Percentiles rank a stretch among this genome's conserved stretches.
phyloP scores from a whole-genome alignment of 1,140 invertebrate genomes.

The Drosophila willistoni region DNA sequence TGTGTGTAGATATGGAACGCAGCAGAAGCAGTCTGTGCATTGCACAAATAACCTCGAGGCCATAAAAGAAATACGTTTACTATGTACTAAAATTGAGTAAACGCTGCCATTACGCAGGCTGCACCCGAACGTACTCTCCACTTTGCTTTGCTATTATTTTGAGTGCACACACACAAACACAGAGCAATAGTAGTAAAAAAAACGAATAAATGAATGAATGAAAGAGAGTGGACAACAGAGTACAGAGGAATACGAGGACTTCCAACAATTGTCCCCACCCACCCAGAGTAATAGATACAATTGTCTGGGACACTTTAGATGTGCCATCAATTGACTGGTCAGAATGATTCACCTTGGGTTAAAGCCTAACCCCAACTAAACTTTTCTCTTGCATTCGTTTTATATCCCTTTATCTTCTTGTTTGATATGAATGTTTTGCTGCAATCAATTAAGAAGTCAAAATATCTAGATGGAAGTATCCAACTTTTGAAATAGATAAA shows the following conservation, averaged over 20 bases:
- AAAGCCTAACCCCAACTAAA: constrained; percentile 4
- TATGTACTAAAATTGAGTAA: constrained; percentile 80
- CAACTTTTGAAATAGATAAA: constrained; percentile 52
- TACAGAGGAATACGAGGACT: too few species aligned
- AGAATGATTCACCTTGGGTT: constrained; percentile 19
- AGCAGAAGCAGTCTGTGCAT: constrained; percentile 39
- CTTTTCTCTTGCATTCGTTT: neutral
- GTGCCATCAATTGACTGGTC: constrained; percentile 14
- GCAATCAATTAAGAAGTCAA: constrained; percentile 62
- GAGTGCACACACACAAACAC: constrained; percentile 55
- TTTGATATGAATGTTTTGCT: constrained; percentile 52
- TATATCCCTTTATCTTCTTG: constrained; percentile 62
- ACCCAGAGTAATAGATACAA: constrained; percentile 39
- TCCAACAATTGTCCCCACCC: neutral
- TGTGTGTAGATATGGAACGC: constrained; percentile 51
- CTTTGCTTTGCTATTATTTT: constrained; percentile 66
- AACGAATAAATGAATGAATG: constrained; percentile 12
- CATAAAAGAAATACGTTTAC: constrained; percentile 79
- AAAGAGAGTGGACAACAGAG: neutral
- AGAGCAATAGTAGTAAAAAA: constrained; percentile 63
- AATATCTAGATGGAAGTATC: constrained; percentile 4
- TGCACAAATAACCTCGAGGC: constrained; percentile 71
- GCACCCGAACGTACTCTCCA: constrained; percentile 32
- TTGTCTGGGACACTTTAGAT: constrained; percentile 44
- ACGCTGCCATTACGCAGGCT: constrained; percentile 72